Conservation (phyloP, 2,113 vertebrate species). For the Tauraco erythrolophus region DNA sequence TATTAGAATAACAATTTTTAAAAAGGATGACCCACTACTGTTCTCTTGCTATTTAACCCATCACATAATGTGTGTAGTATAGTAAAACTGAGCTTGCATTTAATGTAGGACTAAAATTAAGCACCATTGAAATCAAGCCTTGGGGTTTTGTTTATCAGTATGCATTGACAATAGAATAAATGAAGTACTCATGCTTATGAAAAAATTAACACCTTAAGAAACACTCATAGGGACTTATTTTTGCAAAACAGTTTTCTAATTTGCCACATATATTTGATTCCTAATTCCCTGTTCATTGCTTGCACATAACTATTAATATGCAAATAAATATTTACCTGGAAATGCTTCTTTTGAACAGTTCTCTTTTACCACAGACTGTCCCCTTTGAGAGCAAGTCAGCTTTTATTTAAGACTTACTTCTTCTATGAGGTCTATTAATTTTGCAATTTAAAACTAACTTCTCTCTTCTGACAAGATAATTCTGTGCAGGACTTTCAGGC, state of each 20-base stretch:
- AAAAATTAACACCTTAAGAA: neutral
- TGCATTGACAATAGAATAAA: neutral
- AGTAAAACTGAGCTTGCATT: constrained; percentile 60
- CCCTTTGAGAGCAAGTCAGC: neutral
- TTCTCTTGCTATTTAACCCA: constrained; percentile 61
- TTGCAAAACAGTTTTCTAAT: neutral
- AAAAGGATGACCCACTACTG: constrained; percentile 45
- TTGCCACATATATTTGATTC: neutral
- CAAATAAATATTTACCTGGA: neutral
- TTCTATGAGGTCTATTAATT: neutral
- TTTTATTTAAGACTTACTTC: neutral
- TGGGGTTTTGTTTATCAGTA: neutral
- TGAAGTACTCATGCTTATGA: neutral
- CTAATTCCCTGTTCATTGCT: neutral
- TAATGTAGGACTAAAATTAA: constrained; percentile 63
- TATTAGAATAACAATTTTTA: constrained; percentile 7
- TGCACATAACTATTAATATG: neutral
- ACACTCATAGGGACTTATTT: neutral
- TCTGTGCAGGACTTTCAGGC: neutral
- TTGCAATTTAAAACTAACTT: neutral
- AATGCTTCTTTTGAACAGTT: neutral
- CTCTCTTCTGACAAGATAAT: neutral
- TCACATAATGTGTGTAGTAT: constrained; percentile 19
- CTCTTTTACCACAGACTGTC: neutral
- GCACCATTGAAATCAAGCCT: constrained; percentile 21